Conservation (phyloP, 2,797 vertebrate species). For the Echiichthys vipera region DNA sequence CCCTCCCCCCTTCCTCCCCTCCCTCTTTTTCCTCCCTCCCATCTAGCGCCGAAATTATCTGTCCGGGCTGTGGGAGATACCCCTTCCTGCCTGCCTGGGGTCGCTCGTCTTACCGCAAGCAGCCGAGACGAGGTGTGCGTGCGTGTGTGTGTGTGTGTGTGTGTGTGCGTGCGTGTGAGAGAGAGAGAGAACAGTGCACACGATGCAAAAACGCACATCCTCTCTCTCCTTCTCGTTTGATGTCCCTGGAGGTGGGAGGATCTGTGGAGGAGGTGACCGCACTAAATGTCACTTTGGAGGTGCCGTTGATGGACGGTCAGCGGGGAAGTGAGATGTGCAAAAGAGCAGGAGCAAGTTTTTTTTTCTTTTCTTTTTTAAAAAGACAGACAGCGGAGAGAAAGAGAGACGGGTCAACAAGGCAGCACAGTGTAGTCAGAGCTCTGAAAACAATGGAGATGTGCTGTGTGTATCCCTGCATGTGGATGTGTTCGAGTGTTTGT, state of each 20-base stretch:
- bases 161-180: neutral
- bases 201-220: slow-evolving; percentile 48
- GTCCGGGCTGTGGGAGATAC: slow-evolving; percentile 62
- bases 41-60: slow-evolving; percentile 76
- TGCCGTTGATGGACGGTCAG: slow-evolving; percentile 55
- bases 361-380: neutral
- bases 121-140: slow-evolving; percentile 38
- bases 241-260: slow-evolving; percentile 55
- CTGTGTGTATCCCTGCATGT: slow-evolving; percentile 60
- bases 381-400: slow-evolving; percentile 8
- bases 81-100: slow-evolving; percentile 69
- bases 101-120: slow-evolving; percentile 59
- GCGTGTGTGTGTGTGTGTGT: slow-evolving; percentile 14
- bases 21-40: slow-evolving; percentile 39
- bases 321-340: slow-evolving; percentile 49
- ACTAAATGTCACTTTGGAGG: slow-evolving; percentile 64
- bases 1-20: neutral
- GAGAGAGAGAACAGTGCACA: slow-evolving; percentile 41
- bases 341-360: slow-evolving; percentile 30
- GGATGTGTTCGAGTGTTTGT: slow-evolving; percentile 66
- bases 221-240: slow-evolving; percentile 52
- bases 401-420: slow-evolving; percentile 37
- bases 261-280: slow-evolving; percentile 46
- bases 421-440: slow-evolving; percentile 41
- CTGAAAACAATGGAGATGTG: slow-evolving; percentile 64